Evolutionary conservation across 2,888 invertebrate species (phyloP).

Genomic region (Leptinotarsa peninsularis): DNA sequence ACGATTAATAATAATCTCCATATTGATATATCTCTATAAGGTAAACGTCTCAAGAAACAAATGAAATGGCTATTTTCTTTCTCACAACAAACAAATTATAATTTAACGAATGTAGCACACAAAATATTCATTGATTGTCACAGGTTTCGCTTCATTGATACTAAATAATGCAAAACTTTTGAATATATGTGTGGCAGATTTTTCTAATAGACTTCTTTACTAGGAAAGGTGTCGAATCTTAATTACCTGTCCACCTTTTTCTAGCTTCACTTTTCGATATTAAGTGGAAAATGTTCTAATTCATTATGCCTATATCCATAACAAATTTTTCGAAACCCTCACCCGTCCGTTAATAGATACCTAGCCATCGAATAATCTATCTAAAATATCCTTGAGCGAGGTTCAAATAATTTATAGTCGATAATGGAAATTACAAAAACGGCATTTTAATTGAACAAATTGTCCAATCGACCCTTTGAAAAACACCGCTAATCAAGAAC

Average conservation of each 20-base stretch:
- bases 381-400: constrained; percentile 5
- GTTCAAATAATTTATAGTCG: constrained; percentile 5
- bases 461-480: constrained; percentile 37
- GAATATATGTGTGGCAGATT: no score
- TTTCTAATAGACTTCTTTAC: no score
- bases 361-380: constrained; percentile 1
- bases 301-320: constrained; percentile 11
- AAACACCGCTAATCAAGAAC: constrained; percentile 39
- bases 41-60: no score
- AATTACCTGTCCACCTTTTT: background rate
- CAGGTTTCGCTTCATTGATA: no score
- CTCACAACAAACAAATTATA: no score
- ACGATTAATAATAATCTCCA: no score
- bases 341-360: background rate
- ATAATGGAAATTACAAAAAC: constrained; percentile 25
- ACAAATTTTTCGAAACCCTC: background rate
- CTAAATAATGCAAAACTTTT: no score
- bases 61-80: no score
- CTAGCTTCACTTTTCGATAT: background rate
- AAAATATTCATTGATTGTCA: no score
- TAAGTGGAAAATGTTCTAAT: constrained; percentile 9
- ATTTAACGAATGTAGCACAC: no score
- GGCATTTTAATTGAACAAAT: constrained; percentile 38
- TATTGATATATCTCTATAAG: no score
- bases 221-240: background rate